A percentile compares a stretch with the other conserved stretches of the same genome.
Evolutionary conservation across 2,113 vertebrate species (phyloP).

Genomic region (Macquaria australasica): DNA sequence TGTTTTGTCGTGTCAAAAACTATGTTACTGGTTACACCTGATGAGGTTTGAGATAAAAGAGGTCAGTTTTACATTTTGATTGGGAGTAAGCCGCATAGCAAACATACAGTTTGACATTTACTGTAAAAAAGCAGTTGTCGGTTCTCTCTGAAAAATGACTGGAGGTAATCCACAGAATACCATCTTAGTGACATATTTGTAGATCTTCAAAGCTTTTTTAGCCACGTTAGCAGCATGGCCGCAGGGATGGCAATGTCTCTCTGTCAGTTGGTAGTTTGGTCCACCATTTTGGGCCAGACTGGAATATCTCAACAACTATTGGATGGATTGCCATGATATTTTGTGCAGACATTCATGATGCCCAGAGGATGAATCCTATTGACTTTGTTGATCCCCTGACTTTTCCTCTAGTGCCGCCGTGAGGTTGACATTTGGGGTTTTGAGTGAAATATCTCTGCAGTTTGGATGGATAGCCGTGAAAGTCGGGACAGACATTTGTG

Average conservation of each 20-base stretch:
- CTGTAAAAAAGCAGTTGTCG: background rate
- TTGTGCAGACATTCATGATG: background rate
- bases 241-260: background rate
- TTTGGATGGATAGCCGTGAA: background rate
- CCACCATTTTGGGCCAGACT: background rate
- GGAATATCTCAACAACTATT: background rate
- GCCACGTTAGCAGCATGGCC: background rate
- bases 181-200: background rate
- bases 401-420: background rate
- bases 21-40: background rate
- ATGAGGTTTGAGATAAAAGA: constrained; percentile 2
- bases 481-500: background rate
- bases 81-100: background rate
- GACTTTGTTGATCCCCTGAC: background rate
- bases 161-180: constrained; percentile 13
- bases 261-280: background rate
- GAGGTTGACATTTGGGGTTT: background rate
- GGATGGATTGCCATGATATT: background rate
- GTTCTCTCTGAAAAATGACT: background rate
- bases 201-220: background rate
- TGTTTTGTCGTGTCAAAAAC: background rate
- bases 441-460: background rate
- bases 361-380: background rate
- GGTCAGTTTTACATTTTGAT: background rate
- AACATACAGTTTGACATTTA: background rate